Conservation (phyloP, 2,888 invertebrate genomes). For the Candidula unifasciata region DNA sequence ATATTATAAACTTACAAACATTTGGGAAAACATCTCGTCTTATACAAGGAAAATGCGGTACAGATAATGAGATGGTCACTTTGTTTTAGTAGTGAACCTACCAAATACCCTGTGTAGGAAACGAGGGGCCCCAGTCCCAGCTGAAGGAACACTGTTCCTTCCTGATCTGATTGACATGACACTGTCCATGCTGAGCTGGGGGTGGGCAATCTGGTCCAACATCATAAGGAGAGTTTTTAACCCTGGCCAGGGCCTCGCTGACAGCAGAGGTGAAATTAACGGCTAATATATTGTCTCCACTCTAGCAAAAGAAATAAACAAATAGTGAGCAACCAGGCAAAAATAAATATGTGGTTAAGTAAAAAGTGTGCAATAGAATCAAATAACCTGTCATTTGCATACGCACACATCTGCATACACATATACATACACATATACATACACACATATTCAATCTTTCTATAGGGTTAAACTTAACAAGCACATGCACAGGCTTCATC, state of each 20-base stretch:
- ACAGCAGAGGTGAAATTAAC: conserved; percentile 85
- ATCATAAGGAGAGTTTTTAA: conserved; percentile 60
- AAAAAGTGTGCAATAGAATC: too few species aligned
- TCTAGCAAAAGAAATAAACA: conserved; percentile 54
- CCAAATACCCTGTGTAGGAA: conserved; percentile 96
- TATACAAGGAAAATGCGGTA: too few species aligned
- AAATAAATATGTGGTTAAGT: too few species aligned
- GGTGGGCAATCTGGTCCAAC: conserved; percentile 88
- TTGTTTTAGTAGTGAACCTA: conserved; percentile 79
- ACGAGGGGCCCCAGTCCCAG: conserved; percentile 98
- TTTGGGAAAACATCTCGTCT: too few species aligned
- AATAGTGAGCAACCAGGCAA: neutral
- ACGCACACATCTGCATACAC: too few species aligned
- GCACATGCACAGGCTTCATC: too few species aligned
- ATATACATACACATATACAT: too few species aligned
- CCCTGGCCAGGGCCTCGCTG: conserved; percentile 79
- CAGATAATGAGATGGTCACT: too few species aligned
- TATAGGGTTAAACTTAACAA: too few species aligned
- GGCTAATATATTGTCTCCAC: conserved; percentile 81
- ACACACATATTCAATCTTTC: too few species aligned
- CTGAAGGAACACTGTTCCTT: conserved; percentile 88
- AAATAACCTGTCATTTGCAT: too few species aligned
- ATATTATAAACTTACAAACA: too few species aligned
- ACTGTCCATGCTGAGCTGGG: conserved; percentile 88
- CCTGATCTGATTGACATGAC: conserved; percentile 88